Conservation (phyloP, 2,797 vertebrate genomes). For the Thripadectes ignobilis region DNA sequence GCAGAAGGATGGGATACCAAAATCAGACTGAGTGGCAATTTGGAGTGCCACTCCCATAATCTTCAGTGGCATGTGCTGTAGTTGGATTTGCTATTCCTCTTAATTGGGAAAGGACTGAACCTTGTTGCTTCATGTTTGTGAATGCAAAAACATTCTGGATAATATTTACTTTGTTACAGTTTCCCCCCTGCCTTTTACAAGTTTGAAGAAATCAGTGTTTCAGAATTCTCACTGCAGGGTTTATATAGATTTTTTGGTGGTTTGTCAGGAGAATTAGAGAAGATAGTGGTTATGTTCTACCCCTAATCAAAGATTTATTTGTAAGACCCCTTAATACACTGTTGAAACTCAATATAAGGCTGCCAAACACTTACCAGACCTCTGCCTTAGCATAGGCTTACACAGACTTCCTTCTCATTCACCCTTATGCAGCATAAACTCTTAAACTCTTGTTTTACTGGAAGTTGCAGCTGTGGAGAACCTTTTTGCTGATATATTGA, state of each 20-base stretch:
- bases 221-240: background rate
- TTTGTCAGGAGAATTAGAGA: background rate
- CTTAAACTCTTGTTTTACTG: slow-evolving; percentile 50
- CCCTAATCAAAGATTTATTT: background rate
- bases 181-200: background rate
- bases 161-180: background rate
- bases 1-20: background rate
- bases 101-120: background rate
- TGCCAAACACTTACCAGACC: background rate
- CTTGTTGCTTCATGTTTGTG: background rate
- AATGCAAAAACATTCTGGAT: background rate
- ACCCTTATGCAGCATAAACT: slow-evolving; percentile 37
- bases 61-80: background rate
- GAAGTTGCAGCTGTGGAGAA: slow-evolving; percentile 39
- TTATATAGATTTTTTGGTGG: background rate
- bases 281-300: background rate
- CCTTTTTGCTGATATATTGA: slow-evolving; percentile 56
- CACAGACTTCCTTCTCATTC: slow-evolving; percentile 24
- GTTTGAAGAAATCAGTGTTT: background rate
- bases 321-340: background rate
- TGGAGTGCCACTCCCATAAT: background rate
- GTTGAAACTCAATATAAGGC: background rate
- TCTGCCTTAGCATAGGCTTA: background rate
- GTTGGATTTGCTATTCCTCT: background rate
- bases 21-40: background rate